Percentiles rank a stretch among this genome's conserved stretches.
Conservation (phyloP, 2,888 invertebrate species). For the Spisula subtruncata region DNA sequence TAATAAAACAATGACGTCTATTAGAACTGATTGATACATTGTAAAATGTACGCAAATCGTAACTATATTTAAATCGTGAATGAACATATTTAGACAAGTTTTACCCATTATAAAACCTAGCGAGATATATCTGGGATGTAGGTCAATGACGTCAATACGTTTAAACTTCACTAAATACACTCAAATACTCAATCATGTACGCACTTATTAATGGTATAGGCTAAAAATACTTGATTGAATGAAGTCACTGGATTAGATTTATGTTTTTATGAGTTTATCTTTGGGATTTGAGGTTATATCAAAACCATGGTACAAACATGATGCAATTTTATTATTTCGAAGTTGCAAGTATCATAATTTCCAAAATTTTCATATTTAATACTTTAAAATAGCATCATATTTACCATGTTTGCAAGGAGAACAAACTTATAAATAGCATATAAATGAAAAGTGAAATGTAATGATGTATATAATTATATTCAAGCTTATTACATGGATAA, state of each 20-base stretch:
- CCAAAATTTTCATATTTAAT: too few relatives aligned
- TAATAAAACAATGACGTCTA: background rate
- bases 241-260: background rate
- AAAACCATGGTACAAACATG: background rate
- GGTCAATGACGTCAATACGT: slow-evolving; percentile 19
- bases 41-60: background rate
- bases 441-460: too few relatives aligned
- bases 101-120: background rate
- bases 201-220: background rate
- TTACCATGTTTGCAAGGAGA: too few relatives aligned
- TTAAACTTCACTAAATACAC: background rate
- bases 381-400: too few relatives aligned
- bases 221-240: slow-evolving; percentile 6
- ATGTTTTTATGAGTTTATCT: too few relatives aligned
- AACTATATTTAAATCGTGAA: background rate
- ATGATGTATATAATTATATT: too few relatives aligned
- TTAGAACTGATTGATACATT: background rate
- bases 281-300: background rate
- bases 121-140: slow-evolving; percentile 9
- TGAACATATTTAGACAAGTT: background rate
- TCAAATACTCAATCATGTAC: background rate
- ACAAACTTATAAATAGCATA: too few relatives aligned
- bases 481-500: too few relatives aligned
- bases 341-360: too few relatives aligned
- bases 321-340: too few relatives aligned